phyloP scores from a whole-genome alignment of 2,888 invertebrate species.

The Gastracanthus pulcherrimus region DNA sequence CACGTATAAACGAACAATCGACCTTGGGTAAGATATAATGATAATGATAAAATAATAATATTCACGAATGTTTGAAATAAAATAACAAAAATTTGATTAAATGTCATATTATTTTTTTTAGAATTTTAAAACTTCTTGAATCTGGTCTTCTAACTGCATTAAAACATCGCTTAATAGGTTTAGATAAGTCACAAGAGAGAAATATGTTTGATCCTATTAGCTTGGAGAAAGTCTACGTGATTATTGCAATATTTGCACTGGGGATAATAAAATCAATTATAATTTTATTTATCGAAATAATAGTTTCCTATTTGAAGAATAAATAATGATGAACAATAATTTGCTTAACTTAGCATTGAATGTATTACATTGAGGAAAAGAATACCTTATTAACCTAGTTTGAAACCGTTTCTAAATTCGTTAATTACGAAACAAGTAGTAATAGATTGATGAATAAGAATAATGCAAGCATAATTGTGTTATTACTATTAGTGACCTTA shows the following conservation, averaged over 20 bases:
- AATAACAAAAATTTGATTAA: too few relatives aligned
- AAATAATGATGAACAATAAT: background rate
- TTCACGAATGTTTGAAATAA: background rate
- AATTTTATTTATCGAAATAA: background rate
- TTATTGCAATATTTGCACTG: background rate
- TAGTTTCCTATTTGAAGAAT: background rate
- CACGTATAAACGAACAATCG: slow-evolving; percentile 12
- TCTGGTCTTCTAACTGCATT: background rate
- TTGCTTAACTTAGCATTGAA: background rate
- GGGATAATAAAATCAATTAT: background rate
- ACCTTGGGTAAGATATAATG: slow-evolving; percentile 3
- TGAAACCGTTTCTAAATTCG: too few relatives aligned
- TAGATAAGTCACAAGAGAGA: background rate
- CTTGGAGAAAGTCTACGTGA: background rate
- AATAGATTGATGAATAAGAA: too few relatives aligned
- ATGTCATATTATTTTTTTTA: background rate
- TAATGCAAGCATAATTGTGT: too few relatives aligned
- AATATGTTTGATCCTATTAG: background rate
- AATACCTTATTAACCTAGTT: too few relatives aligned
- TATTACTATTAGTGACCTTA: too few relatives aligned
- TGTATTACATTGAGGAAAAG: background rate
- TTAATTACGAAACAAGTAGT: too few relatives aligned
- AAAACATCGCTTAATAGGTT: background rate
- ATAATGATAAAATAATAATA: background rate
- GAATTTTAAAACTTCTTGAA: background rate